These are phyloP conservation scores for Liposcelis brunnea DNA, from an alignment of 2,888 invertebrate genomes.

Conservation along the genomic window DNA sequence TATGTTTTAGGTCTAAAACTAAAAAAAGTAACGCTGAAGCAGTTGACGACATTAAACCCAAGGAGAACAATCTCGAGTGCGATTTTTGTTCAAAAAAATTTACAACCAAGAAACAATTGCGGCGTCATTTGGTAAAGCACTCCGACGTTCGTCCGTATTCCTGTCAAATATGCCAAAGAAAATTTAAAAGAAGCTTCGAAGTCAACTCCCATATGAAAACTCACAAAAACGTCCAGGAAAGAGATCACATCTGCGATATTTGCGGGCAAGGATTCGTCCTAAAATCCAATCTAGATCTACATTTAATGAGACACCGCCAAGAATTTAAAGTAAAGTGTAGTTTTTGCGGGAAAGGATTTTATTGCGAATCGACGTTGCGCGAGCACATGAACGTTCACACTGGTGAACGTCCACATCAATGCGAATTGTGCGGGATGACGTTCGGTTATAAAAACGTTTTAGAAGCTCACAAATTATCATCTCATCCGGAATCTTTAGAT, in stretches of 20 bases:
- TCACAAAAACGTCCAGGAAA: not conserved
- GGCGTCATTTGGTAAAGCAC: not conserved
- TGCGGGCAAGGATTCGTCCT: conserved; percentile 28
- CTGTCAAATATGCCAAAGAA: not conserved
- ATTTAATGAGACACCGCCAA: conserved; percentile 16
- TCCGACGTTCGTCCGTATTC: conserved; percentile 1
- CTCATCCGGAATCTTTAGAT: conserved; percentile 13
- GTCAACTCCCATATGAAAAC: conserved; percentile 6
- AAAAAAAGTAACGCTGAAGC: no score
- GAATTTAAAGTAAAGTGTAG: conserved; percentile 15
- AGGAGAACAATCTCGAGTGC: not conserved
- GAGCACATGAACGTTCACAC: conserved; percentile 14
- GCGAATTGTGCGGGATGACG: conserved; percentile 28
- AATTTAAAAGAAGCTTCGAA: conserved; percentile 1
- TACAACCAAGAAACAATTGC: not conserved
- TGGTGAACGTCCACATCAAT: conserved; percentile 28
- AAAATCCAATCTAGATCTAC: conserved; percentile 23
- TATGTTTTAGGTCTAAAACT: no score
- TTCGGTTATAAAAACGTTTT: conserved; percentile 9
- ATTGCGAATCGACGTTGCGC: conserved; percentile 12
- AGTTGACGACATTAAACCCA: no score
- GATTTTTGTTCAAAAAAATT: conserved; percentile 1
- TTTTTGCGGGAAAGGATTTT: conserved; percentile 15
- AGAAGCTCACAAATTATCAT: conserved; percentile 13
- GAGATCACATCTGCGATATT: conserved; percentile 26